Evolutionary conservation across 2,888 invertebrate genomes (phyloP).

Genomic region (Pristionchus japonicus): DNA sequence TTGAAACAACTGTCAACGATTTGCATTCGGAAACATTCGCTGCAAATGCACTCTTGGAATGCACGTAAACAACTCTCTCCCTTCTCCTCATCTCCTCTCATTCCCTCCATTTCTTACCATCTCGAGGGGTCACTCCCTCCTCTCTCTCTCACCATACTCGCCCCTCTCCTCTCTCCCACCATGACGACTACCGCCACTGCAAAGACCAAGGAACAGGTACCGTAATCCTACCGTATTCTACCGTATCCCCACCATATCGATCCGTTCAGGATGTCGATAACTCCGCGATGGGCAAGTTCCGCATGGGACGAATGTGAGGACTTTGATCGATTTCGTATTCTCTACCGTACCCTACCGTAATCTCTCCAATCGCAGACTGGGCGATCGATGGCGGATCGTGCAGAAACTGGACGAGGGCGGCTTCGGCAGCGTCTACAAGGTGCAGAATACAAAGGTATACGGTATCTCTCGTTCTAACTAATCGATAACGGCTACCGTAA

Average conservation of each 20-base stretch:
- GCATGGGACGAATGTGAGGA: constrained; percentile 1
- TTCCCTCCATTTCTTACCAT: neutral
- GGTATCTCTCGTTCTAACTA: too few species aligned
- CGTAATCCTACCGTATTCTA: too few species aligned
- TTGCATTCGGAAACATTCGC: too few species aligned
- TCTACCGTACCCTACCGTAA: neutral
- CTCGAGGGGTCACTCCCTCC: neutral
- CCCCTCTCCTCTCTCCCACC: neutral
- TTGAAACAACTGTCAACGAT: too few species aligned
- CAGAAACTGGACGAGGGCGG: constrained; percentile 37
- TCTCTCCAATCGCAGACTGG: too few species aligned
- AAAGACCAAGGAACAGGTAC: constrained; percentile 11
- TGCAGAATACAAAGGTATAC: constrained; percentile 43
- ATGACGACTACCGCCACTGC: neutral
- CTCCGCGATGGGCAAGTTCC: constrained; percentile 25
- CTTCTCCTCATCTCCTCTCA: neutral
- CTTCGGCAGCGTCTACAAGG: constrained; percentile 42
- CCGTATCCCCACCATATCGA: neutral
- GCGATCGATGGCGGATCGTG: constrained; percentile 20
- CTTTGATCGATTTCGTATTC: neutral
- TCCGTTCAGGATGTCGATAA: constrained; percentile 26
- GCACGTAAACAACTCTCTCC: too few species aligned
- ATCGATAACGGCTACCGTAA: neutral
- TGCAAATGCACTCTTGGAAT: too few species aligned
- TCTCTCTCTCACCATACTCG: neutral